These are phyloP conservation scores for Drosophila eohydei DNA, from an alignment of 2,888 invertebrate genomes.

Conservation along the genomic window DNA sequence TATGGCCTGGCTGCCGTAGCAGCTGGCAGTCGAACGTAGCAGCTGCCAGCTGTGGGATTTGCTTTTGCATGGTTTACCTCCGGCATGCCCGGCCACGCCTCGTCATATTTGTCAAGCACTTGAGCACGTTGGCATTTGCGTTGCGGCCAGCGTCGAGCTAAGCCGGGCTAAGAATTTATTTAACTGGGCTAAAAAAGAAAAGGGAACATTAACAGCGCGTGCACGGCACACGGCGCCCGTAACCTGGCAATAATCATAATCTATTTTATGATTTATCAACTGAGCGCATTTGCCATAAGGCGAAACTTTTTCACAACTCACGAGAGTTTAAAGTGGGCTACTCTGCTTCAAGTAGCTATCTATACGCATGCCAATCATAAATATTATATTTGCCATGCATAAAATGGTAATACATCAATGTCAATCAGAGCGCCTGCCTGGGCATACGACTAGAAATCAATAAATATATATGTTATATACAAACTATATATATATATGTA, in stretches of 20 bases:
- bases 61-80: slow-evolving; percentile 46
- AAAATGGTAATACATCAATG: slow-evolving; percentile 48
- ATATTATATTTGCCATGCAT: slow-evolving; percentile 33
- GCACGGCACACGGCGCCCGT: background rate
- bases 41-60: slow-evolving; percentile 39
- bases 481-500: background rate
- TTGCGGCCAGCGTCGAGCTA: slow-evolving; percentile 20
- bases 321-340: background rate
- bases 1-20: slow-evolving; percentile 24
- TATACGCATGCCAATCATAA: slow-evolving; percentile 28
- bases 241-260: slow-evolving; percentile 41
- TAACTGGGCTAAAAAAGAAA: slow-evolving; percentile 24
- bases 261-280: slow-evolving; percentile 25
- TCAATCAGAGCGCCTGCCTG: slow-evolving; percentile 38
- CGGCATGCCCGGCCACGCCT: slow-evolving; percentile 39
- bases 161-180: slow-evolving; percentile 37
- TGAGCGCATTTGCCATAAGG: slow-evolving; percentile 2
- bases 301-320: background rate
- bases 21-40: slow-evolving; percentile 33
- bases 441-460: slow-evolving; percentile 30
- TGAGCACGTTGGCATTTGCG: slow-evolving; percentile 60
- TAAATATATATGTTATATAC: slow-evolving; percentile 11
- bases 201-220: slow-evolving; percentile 5
- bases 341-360: background rate
- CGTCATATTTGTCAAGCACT: slow-evolving; percentile 73